Evolutionary conservation across 2,888 invertebrate genomes (phyloP).

Genomic region (Nemotelus pantherinus): DNA sequence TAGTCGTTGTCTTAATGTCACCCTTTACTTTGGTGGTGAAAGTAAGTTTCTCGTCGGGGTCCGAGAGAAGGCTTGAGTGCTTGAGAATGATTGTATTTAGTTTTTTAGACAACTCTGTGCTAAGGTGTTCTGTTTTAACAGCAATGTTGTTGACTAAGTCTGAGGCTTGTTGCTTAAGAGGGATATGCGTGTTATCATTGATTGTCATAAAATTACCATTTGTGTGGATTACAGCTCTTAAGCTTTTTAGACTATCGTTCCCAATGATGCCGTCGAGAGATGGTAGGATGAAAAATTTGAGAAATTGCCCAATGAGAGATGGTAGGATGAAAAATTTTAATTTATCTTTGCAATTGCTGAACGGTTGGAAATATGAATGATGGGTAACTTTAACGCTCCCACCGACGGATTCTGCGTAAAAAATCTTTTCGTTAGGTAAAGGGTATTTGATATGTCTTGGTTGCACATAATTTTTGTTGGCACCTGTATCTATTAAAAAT

Average conservation of each 20-base stretch:
- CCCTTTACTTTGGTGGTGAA: constrained; percentile 20
- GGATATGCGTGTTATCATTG: background rate
- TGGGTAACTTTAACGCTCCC: constrained; percentile 6
- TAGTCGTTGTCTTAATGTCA: constrained; percentile 9
- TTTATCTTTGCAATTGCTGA: background rate
- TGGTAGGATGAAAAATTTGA: too few species aligned
- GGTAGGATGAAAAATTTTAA: background rate
- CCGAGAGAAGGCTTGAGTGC: background rate
- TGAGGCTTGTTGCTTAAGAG: background rate
- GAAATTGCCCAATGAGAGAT: too few species aligned
- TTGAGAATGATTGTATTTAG: background rate
- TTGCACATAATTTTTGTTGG: constrained; percentile 10
- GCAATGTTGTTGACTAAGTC: constrained; percentile 1
- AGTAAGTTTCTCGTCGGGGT: constrained; percentile 30
- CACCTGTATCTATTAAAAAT: constrained; percentile 12
- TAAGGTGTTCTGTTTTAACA: background rate
- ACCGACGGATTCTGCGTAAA: constrained; percentile 9
- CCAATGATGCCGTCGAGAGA: background rate
- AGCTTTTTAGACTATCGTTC: constrained; percentile 15
- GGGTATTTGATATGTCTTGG: background rate
- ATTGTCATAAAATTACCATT: background rate
- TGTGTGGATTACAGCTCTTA: constrained; percentile 10
- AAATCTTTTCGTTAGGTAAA: background rate
- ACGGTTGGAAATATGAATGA: background rate
- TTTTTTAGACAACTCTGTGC: background rate